Evolutionary conservation across 1,140 invertebrate genomes (phyloP).

Genomic region (Bombus huntii): DNA sequence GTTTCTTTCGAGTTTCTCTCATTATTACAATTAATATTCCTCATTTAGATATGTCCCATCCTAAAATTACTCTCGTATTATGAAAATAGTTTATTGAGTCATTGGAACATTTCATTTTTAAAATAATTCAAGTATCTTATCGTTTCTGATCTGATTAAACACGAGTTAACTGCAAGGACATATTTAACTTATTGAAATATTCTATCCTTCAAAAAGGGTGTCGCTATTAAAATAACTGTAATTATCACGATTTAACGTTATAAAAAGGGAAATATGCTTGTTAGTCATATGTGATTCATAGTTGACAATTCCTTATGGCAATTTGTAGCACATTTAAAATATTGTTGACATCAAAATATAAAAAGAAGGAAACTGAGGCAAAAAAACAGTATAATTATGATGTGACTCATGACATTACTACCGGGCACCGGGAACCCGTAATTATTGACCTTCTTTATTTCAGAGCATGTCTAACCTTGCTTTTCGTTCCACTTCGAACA

Average conservation of each 20-base stretch:
- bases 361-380: constrained; percentile 3
- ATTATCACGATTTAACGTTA: neutral
- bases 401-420: constrained; percentile 36
- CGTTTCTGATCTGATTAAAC: neutral
- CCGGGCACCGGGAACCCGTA: constrained; percentile 12
- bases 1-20: neutral
- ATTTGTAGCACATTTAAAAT: neutral
- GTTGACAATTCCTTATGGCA: neutral
- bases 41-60: neutral
- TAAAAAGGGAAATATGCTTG: neutral
- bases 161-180: neutral
- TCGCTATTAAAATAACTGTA: neutral
- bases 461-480: constrained; percentile 33
- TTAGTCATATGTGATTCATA: neutral
- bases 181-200: neutral
- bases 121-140: neutral
- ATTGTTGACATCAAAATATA: neutral
- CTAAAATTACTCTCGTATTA: neutral
- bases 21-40: neutral
- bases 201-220: neutral
- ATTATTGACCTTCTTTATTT: constrained; percentile 57
- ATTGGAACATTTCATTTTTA: neutral
- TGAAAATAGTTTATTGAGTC: neutral
- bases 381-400: constrained; percentile 26
- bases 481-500: neutral